Conservation (phyloP, 1,140 invertebrate species). For the Danaus plexippus region DNA sequence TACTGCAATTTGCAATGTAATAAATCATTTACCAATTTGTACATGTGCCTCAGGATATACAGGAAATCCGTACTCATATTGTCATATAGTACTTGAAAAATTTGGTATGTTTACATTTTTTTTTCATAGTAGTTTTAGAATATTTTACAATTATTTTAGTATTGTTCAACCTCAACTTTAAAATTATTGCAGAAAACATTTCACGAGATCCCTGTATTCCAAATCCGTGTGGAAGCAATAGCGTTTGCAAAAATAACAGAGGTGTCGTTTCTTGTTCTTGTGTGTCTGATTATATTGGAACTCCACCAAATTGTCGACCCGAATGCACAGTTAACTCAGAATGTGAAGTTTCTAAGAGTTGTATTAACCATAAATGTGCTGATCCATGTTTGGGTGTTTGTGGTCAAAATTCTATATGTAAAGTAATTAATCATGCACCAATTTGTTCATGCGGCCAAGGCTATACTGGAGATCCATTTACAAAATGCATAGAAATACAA, state of each 20-base stretch:
- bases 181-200: slow-evolving; percentile 42
- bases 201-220: slow-evolving; percentile 75
- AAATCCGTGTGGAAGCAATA: slow-evolving; percentile 82
- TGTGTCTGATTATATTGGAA: slow-evolving; percentile 74
- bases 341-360: slow-evolving; percentile 87
- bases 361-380: slow-evolving; percentile 77
- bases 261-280: slow-evolving; percentile 75
- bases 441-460: slow-evolving; percentile 76
- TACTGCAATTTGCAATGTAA: slow-evolving; percentile 78
- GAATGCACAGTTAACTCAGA: slow-evolving; percentile 87
- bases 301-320: slow-evolving; percentile 77
- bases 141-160: slow-evolving; percentile 80
- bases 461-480: slow-evolving; percentile 78
- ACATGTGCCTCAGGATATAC: slow-evolving; percentile 79
- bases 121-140: slow-evolving; percentile 63
- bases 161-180: slow-evolving; percentile 72
- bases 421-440: slow-evolving; percentile 82
- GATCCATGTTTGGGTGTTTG: slow-evolving; percentile 80
- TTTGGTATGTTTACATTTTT: slow-evolving; percentile 40
- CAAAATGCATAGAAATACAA: slow-evolving; percentile 66
- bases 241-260: slow-evolving; percentile 78
- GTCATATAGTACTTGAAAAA: slow-evolving; percentile 73
- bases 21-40: slow-evolving; percentile 80
- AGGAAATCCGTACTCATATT: slow-evolving; percentile 79
- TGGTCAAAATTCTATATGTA: slow-evolving; percentile 82